Conservation (phyloP, 2,113 vertebrate species). For the Hippocampus guttulatus region DNA sequence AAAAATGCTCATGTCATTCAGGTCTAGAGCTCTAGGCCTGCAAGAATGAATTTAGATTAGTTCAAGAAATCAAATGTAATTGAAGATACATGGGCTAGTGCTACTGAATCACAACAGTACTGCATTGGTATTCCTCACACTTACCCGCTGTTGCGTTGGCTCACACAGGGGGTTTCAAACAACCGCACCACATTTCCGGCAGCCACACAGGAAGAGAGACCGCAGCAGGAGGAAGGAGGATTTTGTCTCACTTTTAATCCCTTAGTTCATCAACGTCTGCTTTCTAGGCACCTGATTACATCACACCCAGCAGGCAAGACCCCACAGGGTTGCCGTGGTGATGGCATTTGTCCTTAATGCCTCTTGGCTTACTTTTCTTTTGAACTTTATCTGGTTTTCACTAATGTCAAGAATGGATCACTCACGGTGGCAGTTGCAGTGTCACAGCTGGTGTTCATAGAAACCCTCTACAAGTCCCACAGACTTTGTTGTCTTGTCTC, state of each 20-base stretch:
- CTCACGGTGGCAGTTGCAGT: conserved; percentile 8
- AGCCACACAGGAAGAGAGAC: neutral
- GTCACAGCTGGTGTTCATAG: conserved; percentile 6
- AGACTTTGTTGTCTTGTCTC: neutral
- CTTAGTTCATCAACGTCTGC: conserved; percentile 18
- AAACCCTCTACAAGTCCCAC: neutral
- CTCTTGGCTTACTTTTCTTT: neutral
- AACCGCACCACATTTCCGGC: neutral
- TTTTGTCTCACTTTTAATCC: conserved; percentile 27
- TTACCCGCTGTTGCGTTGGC: neutral
- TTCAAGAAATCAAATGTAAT: too few relatives aligned
- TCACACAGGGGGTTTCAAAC: neutral
- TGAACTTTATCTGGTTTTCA: neutral
- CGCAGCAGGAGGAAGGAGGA: neutral
- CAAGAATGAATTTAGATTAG: too few relatives aligned
- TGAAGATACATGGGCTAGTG: too few relatives aligned
- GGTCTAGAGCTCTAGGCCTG: too few relatives aligned
- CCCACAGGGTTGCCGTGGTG: conserved; percentile 29
- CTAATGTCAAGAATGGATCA: neutral
- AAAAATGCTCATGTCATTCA: too few relatives aligned
- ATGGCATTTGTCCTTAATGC: conserved; percentile 23
- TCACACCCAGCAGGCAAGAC: conserved; percentile 29
- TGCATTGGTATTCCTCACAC: neutral
- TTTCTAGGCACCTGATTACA: conserved; percentile 31
- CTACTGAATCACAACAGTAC: too few relatives aligned